Evolutionary conservation across 1,140 invertebrate species (phyloP).

Genomic region (Cyrtorhinus lividipennis): DNA sequence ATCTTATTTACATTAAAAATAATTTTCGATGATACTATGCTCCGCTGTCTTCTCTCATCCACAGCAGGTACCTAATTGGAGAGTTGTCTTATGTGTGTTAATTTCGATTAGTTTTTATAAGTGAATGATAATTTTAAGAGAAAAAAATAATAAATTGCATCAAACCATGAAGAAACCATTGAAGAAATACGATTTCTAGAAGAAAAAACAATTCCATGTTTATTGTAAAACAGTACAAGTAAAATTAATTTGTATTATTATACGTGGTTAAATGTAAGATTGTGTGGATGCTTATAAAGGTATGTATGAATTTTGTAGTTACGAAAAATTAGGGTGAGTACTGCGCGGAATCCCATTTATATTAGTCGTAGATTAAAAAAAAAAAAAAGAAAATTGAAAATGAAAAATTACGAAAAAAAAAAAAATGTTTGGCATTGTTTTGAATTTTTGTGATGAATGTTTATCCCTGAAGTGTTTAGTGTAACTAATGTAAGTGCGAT

Average conservation of each 20-base stretch:
- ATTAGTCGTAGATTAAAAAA: too few relatives aligned
- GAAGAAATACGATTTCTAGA: conserved; percentile 5
- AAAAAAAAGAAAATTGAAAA: background rate
- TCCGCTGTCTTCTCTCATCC: conserved; percentile 15
- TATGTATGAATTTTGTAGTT: background rate
- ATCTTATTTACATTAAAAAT: background rate
- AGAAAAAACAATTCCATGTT: conserved; percentile 21
- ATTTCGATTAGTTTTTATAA: conserved; percentile 7
- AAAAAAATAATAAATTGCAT: conserved; percentile 11
- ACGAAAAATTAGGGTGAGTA: background rate
- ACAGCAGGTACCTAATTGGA: conserved; percentile 22
- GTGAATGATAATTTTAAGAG: background rate
- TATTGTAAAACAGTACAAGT: conserved; percentile 21
- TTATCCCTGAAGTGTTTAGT: background rate
- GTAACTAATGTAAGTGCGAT: background rate
- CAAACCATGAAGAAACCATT: background rate
- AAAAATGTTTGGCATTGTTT: background rate
- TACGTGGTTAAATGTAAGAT: conserved; percentile 10
- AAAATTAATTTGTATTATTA: conserved; percentile 15
- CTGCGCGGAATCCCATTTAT: background rate
- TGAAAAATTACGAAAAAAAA: background rate
- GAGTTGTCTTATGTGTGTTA: conserved; percentile 21
- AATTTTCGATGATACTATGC: conserved; percentile 1
- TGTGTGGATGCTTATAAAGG: background rate
- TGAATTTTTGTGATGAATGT: background rate